Evolutionary conservation across 2,888 invertebrate genomes (phyloP).

Genomic region (Callimorpha dominula): DNA sequence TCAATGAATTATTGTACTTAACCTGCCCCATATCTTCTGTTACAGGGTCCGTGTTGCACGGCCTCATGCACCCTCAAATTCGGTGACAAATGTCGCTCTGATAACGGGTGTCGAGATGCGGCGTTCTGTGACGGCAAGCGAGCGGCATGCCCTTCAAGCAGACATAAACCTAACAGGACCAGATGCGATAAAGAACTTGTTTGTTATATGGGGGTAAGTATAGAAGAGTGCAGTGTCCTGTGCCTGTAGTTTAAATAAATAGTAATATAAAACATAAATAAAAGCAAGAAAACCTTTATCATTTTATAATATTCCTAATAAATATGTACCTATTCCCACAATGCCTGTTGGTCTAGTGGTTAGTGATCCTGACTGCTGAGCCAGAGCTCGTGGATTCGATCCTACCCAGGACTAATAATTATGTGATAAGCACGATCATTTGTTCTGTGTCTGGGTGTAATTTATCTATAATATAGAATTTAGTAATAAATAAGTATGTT

Average conservation of each 20-base stretch:
- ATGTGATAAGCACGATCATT: too few species aligned
- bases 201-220: constrained; percentile 97
- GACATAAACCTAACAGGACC: constrained; percentile 97
- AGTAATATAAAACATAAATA: background rate
- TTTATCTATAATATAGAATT: too few species aligned
- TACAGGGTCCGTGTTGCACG: constrained; percentile 97
- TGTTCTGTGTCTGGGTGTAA: too few species aligned
- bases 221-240: background rate
- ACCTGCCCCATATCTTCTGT: constrained; percentile 23
- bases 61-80: constrained; percentile 93
- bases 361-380: too few species aligned
- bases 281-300: background rate
- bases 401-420: too few species aligned
- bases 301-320: background rate
- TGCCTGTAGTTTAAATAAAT: background rate
- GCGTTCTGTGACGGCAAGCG: constrained; percentile 96
- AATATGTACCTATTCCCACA: background rate
- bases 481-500: too few species aligned
- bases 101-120: constrained; percentile 97
- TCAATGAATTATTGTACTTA: too few species aligned
- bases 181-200: constrained; percentile 99
- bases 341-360: background rate
- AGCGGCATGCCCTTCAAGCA: constrained; percentile 96
- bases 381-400: too few species aligned
- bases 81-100: constrained; percentile 95